Evolutionary conservation across 1,140 invertebrate species (phyloP).

Genomic region (Ips typographus): DNA sequence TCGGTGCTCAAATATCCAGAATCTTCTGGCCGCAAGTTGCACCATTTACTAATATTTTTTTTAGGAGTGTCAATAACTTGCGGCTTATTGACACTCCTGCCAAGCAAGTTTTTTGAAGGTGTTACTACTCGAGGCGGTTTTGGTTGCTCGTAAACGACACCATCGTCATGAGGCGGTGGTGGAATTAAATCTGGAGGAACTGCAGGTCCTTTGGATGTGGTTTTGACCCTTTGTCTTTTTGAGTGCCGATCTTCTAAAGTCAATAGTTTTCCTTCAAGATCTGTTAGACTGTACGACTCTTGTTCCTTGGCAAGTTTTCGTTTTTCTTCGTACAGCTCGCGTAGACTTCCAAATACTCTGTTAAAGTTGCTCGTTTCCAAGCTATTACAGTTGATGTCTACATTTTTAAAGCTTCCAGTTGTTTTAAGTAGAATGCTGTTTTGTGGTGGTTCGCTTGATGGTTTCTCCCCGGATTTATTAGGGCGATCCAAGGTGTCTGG

Average conservation of each 20-base stretch:
- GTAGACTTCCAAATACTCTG: conserved; percentile 64
- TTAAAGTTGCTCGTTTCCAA: conserved; percentile 43
- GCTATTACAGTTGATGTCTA: conserved; percentile 15
- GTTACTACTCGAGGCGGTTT: conserved; percentile 59
- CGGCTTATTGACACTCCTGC: conserved; percentile 57
- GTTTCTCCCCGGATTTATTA: conserved; percentile 54
- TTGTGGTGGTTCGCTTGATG: conserved; percentile 56
- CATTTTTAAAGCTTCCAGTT: conserved; percentile 64
- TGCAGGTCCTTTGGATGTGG: conserved; percentile 52
- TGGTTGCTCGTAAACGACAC: conserved; percentile 62
- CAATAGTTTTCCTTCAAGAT: conserved; percentile 56
- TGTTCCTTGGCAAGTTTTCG: conserved; percentile 45
- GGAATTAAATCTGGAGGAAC: conserved; percentile 67
- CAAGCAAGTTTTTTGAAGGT: conserved; percentile 64
- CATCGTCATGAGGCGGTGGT: conserved; percentile 55
- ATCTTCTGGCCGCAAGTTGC: conserved; percentile 56
- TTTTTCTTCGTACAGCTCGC: conserved; percentile 71
- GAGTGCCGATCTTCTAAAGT: conserved; percentile 68
- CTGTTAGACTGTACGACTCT: conserved; percentile 44
- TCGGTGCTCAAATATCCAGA: conserved; percentile 78
- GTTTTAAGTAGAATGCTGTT: conserved; percentile 59
- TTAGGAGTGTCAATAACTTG: conserved; percentile 45
- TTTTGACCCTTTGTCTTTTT: conserved; percentile 63
- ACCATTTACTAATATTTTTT: conserved; percentile 12
- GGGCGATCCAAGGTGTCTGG: conserved; percentile 80